Evolutionary conservation across 2,888 invertebrate species (phyloP).

Genomic region (Dryobotodes eremita): DNA sequence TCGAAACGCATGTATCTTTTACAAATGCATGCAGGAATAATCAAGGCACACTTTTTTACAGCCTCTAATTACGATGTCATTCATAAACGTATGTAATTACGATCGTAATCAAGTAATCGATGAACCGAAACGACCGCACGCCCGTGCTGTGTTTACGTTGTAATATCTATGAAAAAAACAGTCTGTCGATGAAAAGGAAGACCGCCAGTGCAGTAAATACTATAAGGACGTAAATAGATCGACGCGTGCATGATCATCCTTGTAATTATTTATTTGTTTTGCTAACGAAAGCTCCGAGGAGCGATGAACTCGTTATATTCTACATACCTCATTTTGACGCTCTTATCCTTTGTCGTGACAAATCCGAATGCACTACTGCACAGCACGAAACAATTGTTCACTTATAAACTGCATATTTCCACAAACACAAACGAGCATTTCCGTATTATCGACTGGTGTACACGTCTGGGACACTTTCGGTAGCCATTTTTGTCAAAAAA

Average conservation of each 20-base stretch:
- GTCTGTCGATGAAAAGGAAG: conserved; percentile 76
- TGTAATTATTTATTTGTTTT: conserved; percentile 89
- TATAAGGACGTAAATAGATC: conserved; percentile 83
- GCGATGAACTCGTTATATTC: conserved; percentile 81
- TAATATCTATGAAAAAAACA: conserved; percentile 75
- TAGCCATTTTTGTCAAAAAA: conserved; percentile 89
- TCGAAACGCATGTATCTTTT: conserved; percentile 55
- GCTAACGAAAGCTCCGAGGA: conserved; percentile 84
- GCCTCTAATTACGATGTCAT: conserved; percentile 80
- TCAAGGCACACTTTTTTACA: conserved; percentile 68
- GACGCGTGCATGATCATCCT: conserved; percentile 78
- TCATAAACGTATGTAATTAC: conserved; percentile 86
- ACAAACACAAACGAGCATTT: conserved; percentile 84
- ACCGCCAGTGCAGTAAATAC: conserved; percentile 79
- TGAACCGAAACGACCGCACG: conserved; percentile 80
- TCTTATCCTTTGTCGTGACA: conserved; percentile 87
- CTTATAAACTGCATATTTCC: conserved; percentile 88
- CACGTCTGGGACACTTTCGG: conserved; percentile 82
- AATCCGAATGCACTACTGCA: conserved; percentile 89
- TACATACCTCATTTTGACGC: conserved; percentile 89
- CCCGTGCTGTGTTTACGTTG: conserved; percentile 84
- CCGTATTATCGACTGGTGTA: conserved; percentile 82
- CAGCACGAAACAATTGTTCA: conserved; percentile 89
- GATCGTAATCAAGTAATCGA: conserved; percentile 85
- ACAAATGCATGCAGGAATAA: conserved; percentile 52